Evolutionary conservation across 2,113 vertebrate genomes (phyloP).

Genomic region (Saccopteryx bilineata): DNA sequence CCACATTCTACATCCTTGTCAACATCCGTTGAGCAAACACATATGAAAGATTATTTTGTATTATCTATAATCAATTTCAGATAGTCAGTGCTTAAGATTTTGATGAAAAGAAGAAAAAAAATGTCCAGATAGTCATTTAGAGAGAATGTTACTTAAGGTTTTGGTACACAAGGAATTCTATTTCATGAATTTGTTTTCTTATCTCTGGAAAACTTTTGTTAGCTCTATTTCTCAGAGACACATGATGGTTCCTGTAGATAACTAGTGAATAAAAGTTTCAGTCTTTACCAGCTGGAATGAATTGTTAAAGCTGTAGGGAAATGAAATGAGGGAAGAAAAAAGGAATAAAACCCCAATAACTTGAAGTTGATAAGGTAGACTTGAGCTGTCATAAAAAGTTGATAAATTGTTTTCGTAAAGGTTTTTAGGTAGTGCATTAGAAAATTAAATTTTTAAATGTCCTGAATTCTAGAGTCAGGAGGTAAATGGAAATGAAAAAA

Average conservation of each 20-base stretch:
- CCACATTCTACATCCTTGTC: not conserved
- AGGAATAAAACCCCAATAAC: not conserved
- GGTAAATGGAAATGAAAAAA: slow-evolving; percentile 22
- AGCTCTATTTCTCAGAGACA: not conserved
- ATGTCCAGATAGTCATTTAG: not conserved
- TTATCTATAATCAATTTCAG: slow-evolving; percentile 47
- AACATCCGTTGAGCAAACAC: not conserved
- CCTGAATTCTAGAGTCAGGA: not conserved
- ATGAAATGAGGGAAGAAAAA: slow-evolving; percentile 28
- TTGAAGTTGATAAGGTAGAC: not conserved
- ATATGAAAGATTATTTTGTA: slow-evolving; percentile 33
- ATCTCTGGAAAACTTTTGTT: not conserved
- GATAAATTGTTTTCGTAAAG: slow-evolving; percentile 1
- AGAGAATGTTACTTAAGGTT: not conserved
- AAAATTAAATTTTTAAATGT: slow-evolving; percentile 52
- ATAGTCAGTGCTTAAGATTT: not conserved
- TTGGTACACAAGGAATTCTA: not conserved
- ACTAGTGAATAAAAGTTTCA: not conserved
- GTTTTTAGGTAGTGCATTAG: slow-evolving; percentile 2
- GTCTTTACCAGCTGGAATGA: not conserved
- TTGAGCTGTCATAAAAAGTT: slow-evolving; percentile 4
- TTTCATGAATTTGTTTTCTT: not conserved
- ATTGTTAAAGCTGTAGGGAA: not conserved
- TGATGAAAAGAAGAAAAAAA: not conserved
- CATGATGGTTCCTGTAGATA: not conserved